Evolutionary conservation across 2,797 vertebrate genomes (phyloP), one percentile per base, ranked within the genome.

Genomic region (Hippocampus kuda): DNA sequence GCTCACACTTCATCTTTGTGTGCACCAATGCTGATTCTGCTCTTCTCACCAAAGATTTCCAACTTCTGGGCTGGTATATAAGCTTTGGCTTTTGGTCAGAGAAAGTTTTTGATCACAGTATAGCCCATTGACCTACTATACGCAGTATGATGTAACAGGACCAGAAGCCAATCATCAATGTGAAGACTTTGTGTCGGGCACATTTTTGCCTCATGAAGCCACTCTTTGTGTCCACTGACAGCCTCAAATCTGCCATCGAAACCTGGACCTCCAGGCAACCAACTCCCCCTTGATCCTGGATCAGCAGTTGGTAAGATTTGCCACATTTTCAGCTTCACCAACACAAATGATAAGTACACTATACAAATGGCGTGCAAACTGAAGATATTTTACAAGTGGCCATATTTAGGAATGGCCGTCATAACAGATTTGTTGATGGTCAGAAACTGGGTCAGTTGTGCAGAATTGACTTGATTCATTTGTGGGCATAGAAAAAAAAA

Each of bases 211-310:
- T 2, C 68, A 72, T 79, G 74, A 0, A 72, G 65, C 67, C 74
- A n/a, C 22, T 44, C 62, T 60, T 85, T 72, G 30, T 65, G 13
- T 66, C 67, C 49, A 66, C 26, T 22, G 24, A 41, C 84, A 97
- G 96, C 96, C 46, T 94, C 90, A 34, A 94, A 94, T 65, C 87
- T 91, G 46, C 84, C 90, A 11, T 88, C 91, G 59, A 98, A 94
- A 77, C 70, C 73, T 62, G 94, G 94, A 20, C 79, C 63, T 66
- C 1, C 80, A 71, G 88, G 88, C 63, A 86, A 88, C 27, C 78
- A 78, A 0, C 9, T 88, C 73, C 83, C 89, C 59, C 53, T 85
- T 0, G 93, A 93, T 69, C 84, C 90, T 78, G 92, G 93, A 73
- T 86, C 89, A 22, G 79, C 92, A 0, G 85, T 92, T 42, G 93